Percentiles rank a stretch among this genome's conserved stretches.
phyloP scores from a whole-genome alignment of 2,113 vertebrate species.

The Platichthys flesus region DNA sequence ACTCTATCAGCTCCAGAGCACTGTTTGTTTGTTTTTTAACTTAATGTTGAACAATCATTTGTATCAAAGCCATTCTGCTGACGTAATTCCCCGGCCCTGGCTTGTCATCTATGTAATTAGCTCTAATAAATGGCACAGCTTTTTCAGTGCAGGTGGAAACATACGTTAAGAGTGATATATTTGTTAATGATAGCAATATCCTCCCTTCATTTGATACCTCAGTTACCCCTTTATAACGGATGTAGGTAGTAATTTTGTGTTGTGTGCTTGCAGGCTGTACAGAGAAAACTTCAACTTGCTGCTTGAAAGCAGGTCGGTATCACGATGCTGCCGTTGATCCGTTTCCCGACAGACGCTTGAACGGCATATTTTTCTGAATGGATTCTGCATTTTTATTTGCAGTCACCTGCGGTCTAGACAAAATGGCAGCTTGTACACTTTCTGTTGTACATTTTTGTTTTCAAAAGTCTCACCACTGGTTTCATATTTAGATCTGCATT shows the following conservation, averaged over 20 bases:
- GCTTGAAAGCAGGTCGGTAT: constrained; percentile 53
- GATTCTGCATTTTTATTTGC: constrained; percentile 23
- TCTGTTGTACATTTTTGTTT: constrained; percentile 35
- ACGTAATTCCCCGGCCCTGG: constrained; percentile 43
- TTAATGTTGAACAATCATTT: constrained; percentile 64
- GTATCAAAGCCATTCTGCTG: constrained; percentile 73
- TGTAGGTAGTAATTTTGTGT: constrained; percentile 30
- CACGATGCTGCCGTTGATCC: constrained; percentile 13
- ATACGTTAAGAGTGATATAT: constrained; percentile 37
- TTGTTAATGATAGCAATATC: constrained; percentile 70
- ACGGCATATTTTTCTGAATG: constrained; percentile 35
- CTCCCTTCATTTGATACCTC: constrained; percentile 62
- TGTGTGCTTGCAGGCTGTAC: constrained; percentile 37
- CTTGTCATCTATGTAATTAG: constrained; percentile 43
- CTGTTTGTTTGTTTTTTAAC: constrained; percentile 60
- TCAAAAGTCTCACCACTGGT: constrained; percentile 73
- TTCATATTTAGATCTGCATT: constrained; percentile 35
- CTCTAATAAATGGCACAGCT: constrained; percentile 49
- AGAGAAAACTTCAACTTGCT: constrained; percentile 48
- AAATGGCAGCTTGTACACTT: constrained; percentile 40
- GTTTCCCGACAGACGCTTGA: constrained; percentile 50
- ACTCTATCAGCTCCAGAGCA: constrained; percentile 59
- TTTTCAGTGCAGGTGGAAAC: constrained; percentile 59
- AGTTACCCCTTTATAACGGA: constrained; percentile 21
- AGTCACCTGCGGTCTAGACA: constrained; percentile 25